Conservation (phyloP, 2,113 vertebrate genomes). For the Tragulus kanchil region DNA sequence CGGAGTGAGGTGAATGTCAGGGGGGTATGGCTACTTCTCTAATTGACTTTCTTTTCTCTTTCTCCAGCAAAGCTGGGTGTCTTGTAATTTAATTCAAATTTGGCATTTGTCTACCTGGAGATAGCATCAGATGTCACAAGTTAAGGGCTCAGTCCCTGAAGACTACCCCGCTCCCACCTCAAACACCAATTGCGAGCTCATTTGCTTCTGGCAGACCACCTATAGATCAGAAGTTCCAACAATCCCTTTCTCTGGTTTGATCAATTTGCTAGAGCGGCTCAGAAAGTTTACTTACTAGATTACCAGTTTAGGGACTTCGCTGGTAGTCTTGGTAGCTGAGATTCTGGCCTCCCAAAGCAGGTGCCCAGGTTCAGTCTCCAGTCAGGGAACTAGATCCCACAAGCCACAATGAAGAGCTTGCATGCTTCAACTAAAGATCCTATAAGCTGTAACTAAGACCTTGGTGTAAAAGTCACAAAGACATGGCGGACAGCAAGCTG, state of each 20-base stretch:
- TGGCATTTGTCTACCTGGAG: background rate
- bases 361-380: background rate
- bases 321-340: background rate
- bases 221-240: background rate
- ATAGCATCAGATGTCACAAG: background rate
- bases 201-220: background rate
- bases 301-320: background rate
- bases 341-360: background rate
- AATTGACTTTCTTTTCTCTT: background rate
- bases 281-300: background rate
- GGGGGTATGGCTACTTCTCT: background rate
- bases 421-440: background rate
- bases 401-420: rapidly evolving
- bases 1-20: background rate
- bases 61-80: background rate
- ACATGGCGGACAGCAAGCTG: too few relatives aligned
- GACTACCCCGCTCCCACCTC: background rate
- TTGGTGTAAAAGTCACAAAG: too few relatives aligned
- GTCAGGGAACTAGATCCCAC: background rate
- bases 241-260: background rate
- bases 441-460: background rate
- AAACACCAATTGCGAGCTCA: background rate
- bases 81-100: background rate
- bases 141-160: background rate
- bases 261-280: background rate